phyloP scores from a whole-genome alignment of 1,140 invertebrate genomes.

The Drosophila sp. region DNA sequence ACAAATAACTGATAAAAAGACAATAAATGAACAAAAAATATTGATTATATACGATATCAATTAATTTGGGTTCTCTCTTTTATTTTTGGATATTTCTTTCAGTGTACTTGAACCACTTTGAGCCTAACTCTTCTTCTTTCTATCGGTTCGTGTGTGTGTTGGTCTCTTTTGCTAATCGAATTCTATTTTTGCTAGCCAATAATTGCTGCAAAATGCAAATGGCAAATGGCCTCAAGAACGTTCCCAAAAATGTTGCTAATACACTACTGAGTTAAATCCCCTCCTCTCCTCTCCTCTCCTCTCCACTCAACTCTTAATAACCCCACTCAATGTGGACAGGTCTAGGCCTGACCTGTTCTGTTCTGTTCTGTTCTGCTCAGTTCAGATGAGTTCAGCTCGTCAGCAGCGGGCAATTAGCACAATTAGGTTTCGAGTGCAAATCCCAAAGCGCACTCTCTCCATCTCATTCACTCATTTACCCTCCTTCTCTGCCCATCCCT shows the following conservation, averaged over 20 bases:
- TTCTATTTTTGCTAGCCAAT: slow-evolving; percentile 62
- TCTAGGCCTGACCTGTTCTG: slow-evolving; percentile 13
- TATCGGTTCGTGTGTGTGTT: slow-evolving; percentile 12
- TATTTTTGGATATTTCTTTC: background rate
- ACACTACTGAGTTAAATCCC: background rate
- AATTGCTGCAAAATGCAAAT: slow-evolving; percentile 81
- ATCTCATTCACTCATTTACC: background rate
- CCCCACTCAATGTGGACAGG: slow-evolving; percentile 11
- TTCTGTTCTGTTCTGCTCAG: background rate
- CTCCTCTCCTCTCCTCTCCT: background rate
- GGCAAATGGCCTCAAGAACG: slow-evolving; percentile 40
- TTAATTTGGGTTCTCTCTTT: too few relatives aligned
- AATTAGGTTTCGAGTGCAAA: slow-evolving; percentile 82
- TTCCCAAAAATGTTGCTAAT: slow-evolving; percentile 16
- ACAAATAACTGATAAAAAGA: too few relatives aligned
- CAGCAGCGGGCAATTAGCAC: slow-evolving; percentile 74
- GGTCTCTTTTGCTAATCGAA: slow-evolving; percentile 66
- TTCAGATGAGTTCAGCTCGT: background rate
- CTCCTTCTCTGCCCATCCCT: background rate
- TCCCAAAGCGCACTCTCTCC: slow-evolving; percentile 66
- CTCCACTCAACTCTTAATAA: too few relatives aligned
- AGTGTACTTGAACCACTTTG: slow-evolving; percentile 25
- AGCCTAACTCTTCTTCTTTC: slow-evolving; percentile 20
- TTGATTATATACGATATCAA: too few relatives aligned
- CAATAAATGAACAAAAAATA: too few relatives aligned